Evolutionary conservation across 2,797 vertebrate species (phyloP).

Genomic region (Sphenodon punctatus): DNA sequence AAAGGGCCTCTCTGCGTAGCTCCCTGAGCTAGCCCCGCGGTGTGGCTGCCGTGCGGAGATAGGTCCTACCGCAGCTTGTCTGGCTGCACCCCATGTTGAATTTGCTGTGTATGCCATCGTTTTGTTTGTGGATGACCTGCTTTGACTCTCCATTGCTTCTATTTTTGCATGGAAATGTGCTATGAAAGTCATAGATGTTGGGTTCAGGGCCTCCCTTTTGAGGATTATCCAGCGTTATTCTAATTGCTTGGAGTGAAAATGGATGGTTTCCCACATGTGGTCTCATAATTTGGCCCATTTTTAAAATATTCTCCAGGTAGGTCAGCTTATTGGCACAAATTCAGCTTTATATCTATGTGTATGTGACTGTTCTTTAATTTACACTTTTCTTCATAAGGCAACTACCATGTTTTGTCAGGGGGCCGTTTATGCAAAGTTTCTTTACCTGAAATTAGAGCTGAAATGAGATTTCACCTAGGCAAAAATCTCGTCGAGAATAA

Average conservation of each 20-base stretch:
- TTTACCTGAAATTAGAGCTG: neutral
- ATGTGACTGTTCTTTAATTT: neutral
- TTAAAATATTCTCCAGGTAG: neutral
- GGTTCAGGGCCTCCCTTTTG: neutral
- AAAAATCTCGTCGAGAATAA: no score
- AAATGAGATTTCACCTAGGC: no score
- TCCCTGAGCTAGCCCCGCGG: no score
- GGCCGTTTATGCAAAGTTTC: neutral
- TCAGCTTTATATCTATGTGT: neutral
- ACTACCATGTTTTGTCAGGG: no score
- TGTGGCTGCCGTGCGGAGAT: no score
- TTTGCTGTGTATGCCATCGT: no score
- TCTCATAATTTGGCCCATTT: neutral
- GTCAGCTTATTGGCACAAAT: neutral
- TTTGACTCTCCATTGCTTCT: neutral
- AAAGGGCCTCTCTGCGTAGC: no score
- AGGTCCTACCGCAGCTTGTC: no score
- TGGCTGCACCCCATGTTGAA: no score
- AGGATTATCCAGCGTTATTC: neutral
- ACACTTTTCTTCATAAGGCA: neutral
- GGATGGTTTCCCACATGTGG: neutral
- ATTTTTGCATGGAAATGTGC: neutral
- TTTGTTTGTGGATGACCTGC: neutral
- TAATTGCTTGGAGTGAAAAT: rapidly evolving
- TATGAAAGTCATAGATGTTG: neutral